Conservation (phyloP, 2,888 invertebrate species). For the Lasioglossum vierecki region DNA sequence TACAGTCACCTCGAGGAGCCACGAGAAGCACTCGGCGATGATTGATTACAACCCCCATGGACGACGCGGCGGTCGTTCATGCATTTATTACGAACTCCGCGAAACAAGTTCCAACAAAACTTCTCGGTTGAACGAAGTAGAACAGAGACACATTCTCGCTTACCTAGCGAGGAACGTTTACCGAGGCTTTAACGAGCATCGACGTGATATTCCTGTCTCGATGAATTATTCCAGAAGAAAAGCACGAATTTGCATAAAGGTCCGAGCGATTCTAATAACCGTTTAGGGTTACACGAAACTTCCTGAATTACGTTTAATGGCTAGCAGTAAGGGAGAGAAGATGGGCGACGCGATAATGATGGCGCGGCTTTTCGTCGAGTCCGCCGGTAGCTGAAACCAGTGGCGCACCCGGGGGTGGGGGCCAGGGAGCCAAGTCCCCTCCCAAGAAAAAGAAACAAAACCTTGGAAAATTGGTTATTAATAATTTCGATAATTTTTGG, state of each 20-base stretch:
- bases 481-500: too few relatives aligned
- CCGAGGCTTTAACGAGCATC: not conserved
- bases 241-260: not conserved
- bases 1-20: not conserved
- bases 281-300: slow-evolving; percentile 1
- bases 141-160: not conserved
- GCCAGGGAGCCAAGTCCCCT: too few relatives aligned
- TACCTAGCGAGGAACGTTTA: not conserved
- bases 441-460: too few relatives aligned
- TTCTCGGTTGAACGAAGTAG: not conserved
- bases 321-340: not conserved
- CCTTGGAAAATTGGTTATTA: too few relatives aligned
- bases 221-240: not conserved
- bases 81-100: not conserved
- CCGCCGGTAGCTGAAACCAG: too few relatives aligned
- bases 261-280: slow-evolving; percentile 2
- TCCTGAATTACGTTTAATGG: not conserved
- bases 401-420: too few relatives aligned
- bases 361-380: not conserved
- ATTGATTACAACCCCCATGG: not conserved
- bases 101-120: not conserved
- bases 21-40: not conserved
- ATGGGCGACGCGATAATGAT: not conserved
- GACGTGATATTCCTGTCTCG: not conserved
- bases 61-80: not conserved